Base-by-base conservation (phyloP, 2,113 vertebrate genomes). In the Mesocricetus auratus region DNA sequence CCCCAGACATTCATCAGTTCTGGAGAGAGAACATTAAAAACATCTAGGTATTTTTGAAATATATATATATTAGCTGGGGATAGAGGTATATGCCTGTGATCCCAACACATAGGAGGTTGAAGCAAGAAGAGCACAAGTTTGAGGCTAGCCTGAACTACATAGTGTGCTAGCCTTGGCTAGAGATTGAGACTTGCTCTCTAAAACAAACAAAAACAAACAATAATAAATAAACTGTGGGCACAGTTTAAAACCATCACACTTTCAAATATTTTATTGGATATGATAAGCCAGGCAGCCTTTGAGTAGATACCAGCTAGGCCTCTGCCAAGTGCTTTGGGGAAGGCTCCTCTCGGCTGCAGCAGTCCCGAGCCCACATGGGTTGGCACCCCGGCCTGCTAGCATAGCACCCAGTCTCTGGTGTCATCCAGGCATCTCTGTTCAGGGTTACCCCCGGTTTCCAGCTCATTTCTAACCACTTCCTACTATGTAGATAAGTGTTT, bases 271-370 rank as follows among this genome's bases (percentile, higher is more conserved):
- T 88, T 75, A 45, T 42, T n/a, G 17, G 21, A n/a, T 58, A 75
- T 81, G 24, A 31, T 45, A 31, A 96, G 81, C n/a, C 47, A 64
- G 19, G 56, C 45, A 81, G 50, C 56, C 69, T 50, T 91, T 81
- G 42, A 24, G 56, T 22, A 68, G 83, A 19, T 5, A 24, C 7
- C 17, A 85, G 22, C 39, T 42, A 79, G 45, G 21, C 17, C 36
- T 69, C 86, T 50, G 4, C n/a, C 47, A 85, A 19, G 10, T 36
- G 17, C 26, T 93, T 58, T 19, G 64, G 29, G 88, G 26, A 60
- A 50, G 62, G 11, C 24, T 36, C 15, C 33, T 36, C 33, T 5
- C 0, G 1, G 33, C 5, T 2, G 10, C 3, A 26, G 10, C 3
- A 26, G 60, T 19, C 29, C 33, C 71, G 69, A 45, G 64, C 10